These are phyloP conservation scores for Chionis minor DNA, from an alignment of 2,113 vertebrate species.

Conservation along the genomic window DNA sequence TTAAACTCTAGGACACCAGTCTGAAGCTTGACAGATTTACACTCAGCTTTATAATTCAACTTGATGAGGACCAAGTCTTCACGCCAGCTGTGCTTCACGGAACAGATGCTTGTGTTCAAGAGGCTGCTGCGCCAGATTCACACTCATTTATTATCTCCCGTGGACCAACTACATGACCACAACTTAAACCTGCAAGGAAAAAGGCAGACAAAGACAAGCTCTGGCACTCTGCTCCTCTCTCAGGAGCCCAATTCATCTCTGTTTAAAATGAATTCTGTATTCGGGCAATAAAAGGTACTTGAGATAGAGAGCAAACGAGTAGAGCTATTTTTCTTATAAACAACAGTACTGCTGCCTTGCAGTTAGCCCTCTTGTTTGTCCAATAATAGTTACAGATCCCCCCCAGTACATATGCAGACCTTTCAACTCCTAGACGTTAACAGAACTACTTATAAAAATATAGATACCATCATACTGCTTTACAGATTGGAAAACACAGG, in stretches of 20 bases:
- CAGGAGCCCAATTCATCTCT: not conserved
- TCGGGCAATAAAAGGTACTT: not conserved
- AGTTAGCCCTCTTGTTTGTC: not conserved
- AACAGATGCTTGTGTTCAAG: not conserved
- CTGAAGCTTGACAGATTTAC: not conserved
- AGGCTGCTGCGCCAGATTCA: not conserved
- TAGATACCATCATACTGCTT: not conserved
- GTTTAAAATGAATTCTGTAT: not conserved
- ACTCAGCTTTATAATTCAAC: slow-evolving; percentile 18
- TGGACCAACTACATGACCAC: not conserved
- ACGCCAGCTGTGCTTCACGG: not conserved
- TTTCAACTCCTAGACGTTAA: not conserved
- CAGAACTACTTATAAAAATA: not conserved
- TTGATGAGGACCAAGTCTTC: not conserved
- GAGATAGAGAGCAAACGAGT: not conserved
- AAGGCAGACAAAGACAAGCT: not conserved
- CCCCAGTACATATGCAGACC: not conserved
- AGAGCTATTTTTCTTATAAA: not conserved
- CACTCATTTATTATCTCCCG: not conserved
- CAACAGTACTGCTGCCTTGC: not conserved
- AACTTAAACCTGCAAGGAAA: not conserved
- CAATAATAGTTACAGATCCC: not conserved
- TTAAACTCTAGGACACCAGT: not conserved
- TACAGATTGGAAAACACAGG: not conserved
- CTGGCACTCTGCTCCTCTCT: not conserved